Percentiles rank a stretch among this genome's conserved stretches.
These are phyloP conservation scores for Herpetotheres cachinnans DNA, from an alignment of 2,113 vertebrate species.

Conservation along the genomic window DNA sequence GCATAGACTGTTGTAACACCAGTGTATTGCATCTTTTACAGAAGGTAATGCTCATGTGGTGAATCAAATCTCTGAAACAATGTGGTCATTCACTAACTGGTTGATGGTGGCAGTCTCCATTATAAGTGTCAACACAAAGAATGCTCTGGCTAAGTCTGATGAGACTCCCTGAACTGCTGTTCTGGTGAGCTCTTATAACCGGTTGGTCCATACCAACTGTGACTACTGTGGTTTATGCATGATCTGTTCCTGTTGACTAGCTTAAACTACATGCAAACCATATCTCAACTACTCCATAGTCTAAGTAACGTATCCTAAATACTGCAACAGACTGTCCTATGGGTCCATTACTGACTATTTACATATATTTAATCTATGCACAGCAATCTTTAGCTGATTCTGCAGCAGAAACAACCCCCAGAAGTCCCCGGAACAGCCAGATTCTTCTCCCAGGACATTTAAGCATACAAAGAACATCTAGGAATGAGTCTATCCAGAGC, in stretches of 20 bases:
- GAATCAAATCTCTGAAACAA: neutral
- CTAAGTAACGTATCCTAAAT: neutral
- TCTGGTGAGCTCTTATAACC: neutral
- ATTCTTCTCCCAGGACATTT: neutral
- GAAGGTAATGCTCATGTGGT: neutral
- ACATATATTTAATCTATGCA: neutral
- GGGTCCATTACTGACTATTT: neutral
- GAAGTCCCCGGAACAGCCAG: neutral
- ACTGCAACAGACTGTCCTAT: neutral
- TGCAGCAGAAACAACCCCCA: neutral
- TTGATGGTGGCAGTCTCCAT: neutral
- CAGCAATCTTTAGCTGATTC: neutral
- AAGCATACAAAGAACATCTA: neutral
- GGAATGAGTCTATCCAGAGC: neutral
- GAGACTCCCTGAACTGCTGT: neutral
- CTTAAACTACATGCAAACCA: neutral
- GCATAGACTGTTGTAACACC: neutral
- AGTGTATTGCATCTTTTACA: neutral
- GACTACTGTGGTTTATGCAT: neutral
- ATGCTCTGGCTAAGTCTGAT: neutral
- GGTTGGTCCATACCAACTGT: neutral
- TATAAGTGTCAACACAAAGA: accelerated
- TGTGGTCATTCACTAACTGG: neutral
- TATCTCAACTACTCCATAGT: neutral
- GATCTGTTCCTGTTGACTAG: neutral